Evolutionary conservation across 2,888 invertebrate species (phyloP).

Genomic region (Callyntrura sp.): DNA sequence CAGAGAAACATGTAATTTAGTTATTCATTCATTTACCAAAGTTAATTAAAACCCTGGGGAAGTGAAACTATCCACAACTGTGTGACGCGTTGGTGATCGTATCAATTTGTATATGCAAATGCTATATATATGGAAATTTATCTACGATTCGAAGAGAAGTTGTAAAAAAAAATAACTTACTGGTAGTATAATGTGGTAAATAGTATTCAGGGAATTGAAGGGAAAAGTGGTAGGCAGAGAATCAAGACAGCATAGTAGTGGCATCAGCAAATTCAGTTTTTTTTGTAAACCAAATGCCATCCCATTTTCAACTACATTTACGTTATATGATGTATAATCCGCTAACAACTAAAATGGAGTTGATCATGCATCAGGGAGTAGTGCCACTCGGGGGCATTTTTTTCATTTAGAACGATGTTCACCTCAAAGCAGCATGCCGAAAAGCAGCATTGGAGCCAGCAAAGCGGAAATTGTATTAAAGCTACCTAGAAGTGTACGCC

Average conservation of each 20-base stretch:
- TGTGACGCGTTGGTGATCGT: background rate
- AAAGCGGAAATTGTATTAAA: slow-evolving; percentile 25
- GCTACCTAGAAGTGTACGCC: background rate
- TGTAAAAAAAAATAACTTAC: too few relatives aligned
- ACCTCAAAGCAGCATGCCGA: background rate
- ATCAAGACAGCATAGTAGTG: background rate
- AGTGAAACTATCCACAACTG: background rate
- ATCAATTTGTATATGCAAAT: too few relatives aligned
- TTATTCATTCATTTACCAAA: slow-evolving; percentile 1
- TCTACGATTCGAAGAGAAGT: too few relatives aligned
- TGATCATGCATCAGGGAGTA: slow-evolving; percentile 25
- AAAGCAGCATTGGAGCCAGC: background rate
- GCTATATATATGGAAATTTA: too few relatives aligned
- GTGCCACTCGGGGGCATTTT: background rate
- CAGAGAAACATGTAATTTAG: slow-evolving; percentile 14
- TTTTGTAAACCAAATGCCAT: background rate
- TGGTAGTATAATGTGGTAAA: too few relatives aligned
- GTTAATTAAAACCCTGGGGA: slow-evolving; percentile 23
- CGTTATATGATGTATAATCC: background rate
- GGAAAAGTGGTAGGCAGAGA: too few relatives aligned
- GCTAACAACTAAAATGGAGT: slow-evolving; percentile 12
- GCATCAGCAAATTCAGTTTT: background rate
- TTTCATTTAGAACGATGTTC: background rate
- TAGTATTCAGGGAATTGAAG: background rate
- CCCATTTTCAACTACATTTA: background rate